Evolutionary conservation across 1,140 invertebrate genomes (phyloP), one percentile per base, ranked within the genome.

Genomic region (Listronotus bonariensis): DNA sequence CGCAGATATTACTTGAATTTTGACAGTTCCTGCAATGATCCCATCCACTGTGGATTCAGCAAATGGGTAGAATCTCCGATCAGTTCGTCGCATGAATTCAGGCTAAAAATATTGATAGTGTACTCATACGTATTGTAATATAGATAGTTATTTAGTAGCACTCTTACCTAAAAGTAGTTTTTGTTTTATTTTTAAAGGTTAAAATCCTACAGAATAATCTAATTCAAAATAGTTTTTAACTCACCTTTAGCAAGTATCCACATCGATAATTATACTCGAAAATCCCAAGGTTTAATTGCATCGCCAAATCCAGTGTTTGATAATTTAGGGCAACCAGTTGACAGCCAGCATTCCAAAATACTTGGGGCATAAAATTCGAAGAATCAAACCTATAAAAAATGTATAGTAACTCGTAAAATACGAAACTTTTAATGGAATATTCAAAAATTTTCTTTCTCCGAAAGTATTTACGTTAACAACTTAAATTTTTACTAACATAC

Each of bases 271-370:
- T 99, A 77, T 98, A 98, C 78, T 99, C 97, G 78, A 99, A 99
- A 71, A 98, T 96, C 42, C 97, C 98, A 68, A 98, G 82, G 82
- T 99, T 99, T 6, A 99, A 83, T 80, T 99, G 97, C 97, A 99
- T 99, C 15, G 95, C 93, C 52, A 99, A 81, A 79, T 97, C 94
- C 40, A 98, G 82, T 0, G 97, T 98, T 83, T 99, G 98, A 81
- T 95, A 99, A 82, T 99, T 99, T 0, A 99, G 84, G 0, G 98
- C 96, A 8, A 99, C 97, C 78, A 99, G 83, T 77, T 99, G 98
- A 80, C 97, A 99, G 0, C 98, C 98, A 6, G 96, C 96, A 80
- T 99, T 99, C 98, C 97, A 99, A 80, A 99, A 99, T 40, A 99
- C 92, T 84, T 98, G 97, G 8, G 98, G 98, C 90, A 99, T 96